A percentile compares a stretch with the other conserved stretches of the same genome.
These are phyloP conservation scores for Asbolus verrucosus DNA, from an alignment of 1,140 invertebrate species.

Conservation along the genomic window DNA sequence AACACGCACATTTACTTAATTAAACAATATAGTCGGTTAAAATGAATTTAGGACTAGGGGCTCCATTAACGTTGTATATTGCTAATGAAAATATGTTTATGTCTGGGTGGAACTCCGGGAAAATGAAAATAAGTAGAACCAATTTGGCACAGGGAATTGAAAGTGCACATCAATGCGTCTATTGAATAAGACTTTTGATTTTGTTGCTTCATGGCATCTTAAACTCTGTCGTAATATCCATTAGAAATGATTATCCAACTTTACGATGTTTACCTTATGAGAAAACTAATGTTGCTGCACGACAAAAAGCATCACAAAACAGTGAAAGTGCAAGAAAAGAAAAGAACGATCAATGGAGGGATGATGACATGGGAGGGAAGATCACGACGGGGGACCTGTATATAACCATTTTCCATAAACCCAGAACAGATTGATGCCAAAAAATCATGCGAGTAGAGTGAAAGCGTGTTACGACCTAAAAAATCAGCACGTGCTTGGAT, in stretches of 20 bases:
- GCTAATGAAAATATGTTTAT: no score
- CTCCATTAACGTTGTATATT: no score
- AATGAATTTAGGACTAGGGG: no score
- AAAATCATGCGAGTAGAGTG: conserved; percentile 34
- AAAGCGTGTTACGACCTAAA: conserved; percentile 17
- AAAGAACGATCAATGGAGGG: conserved; percentile 21
- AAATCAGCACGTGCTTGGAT: conserved; percentile 12
- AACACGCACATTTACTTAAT: no score
- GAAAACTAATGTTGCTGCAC: conserved; percentile 16
- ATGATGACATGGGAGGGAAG: conserved; percentile 9
- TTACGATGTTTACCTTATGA: conserved; percentile 21
- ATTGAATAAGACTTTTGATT: conserved; percentile 11
- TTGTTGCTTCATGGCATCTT: neutral
- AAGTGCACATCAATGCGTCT: conserved; percentile 2
- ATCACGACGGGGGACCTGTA: conserved; percentile 7
- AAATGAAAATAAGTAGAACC: no score
- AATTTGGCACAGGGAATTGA: no score
- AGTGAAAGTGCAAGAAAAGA: conserved; percentile 35
- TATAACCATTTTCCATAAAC: conserved; percentile 21
- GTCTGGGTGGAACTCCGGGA: no score
- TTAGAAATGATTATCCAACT: conserved; percentile 34
- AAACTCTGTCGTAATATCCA: conserved; percentile 13
- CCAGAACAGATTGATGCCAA: conserved; percentile 6
- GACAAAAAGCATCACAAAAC: neutral
- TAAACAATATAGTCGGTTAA: no score